Evolutionary conservation across 2,113 vertebrate species (phyloP), one percentile per base, ranked within the genome.

Genomic region (Saccopteryx leptura): DNA sequence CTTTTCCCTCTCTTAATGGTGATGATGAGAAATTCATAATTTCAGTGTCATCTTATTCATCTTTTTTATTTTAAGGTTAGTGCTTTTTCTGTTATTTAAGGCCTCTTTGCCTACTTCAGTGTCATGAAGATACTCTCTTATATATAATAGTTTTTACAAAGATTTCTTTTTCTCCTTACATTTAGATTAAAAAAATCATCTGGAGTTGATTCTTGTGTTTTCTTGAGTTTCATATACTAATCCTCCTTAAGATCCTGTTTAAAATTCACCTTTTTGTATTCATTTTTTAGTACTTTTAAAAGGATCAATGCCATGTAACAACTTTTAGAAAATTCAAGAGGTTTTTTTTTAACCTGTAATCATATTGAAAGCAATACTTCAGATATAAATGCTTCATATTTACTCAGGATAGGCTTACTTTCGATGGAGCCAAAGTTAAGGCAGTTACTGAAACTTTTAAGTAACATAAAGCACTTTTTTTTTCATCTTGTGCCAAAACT

Each of bases 401-500:
- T 98, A 97, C 97, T 98, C 63, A 93, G 91, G 92, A 94, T 84
- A 96, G 95, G 97, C 94, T 98, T 94, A 92, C 97, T 97, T 98
- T 97, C 95, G 88, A 76, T 50, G 46, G 95, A 98, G 98, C 96
- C 96, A 97, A 97, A 98, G 98, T 98, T 96, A 98, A 98, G 97
- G 97, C 98, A 96, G 96, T 96, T 92, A 98, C 96, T 94, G 97
- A 98, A 98, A 98, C 96, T 98, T 98, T 98, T 98, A 97, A 98
- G 98, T 96, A 95, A 98, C 93, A 94, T 66, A 98, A 98, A 98
- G 97, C 96, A 97, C 97, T 50, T 97, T 97, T 98, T 98, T 98
- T 98, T 98, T 98, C 95, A 98, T 99, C 98, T 98, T 91, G 94
- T 98, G 98, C 98, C 98, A 98, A 96, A 96, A 58, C 96, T 96